These are phyloP conservation scores for Hemibagrus wyckioides DNA, from an alignment of 2,113 vertebrate genomes.

Conservation along the genomic window DNA sequence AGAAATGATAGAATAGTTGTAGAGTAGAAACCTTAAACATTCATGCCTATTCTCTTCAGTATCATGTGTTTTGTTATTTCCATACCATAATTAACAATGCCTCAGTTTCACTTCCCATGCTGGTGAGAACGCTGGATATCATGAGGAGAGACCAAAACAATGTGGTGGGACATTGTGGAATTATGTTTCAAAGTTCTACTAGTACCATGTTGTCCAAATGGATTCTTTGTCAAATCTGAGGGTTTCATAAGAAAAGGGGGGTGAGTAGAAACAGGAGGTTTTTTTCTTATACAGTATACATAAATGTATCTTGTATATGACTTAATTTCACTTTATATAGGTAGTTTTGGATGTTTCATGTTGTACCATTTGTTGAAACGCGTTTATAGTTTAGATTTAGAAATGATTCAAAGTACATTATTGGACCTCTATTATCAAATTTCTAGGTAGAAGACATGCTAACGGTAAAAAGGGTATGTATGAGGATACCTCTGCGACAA, in stretches of 20 bases:
- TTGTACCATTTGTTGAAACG: not conserved
- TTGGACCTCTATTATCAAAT: not conserved
- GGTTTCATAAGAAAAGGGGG: slow-evolving; percentile 47
- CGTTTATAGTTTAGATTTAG: not conserved
- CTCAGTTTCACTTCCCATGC: slow-evolving; percentile 16
- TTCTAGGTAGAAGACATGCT: not conserved
- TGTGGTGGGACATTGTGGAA: slow-evolving; percentile 17
- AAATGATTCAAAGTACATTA: not conserved
- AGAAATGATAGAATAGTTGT: not conserved
- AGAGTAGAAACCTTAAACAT: not conserved
- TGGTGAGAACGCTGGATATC: slow-evolving; percentile 2
- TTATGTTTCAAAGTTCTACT: slow-evolving; percentile 18
- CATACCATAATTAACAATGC: slow-evolving; percentile 15
- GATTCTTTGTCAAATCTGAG: slow-evolving; percentile 36
- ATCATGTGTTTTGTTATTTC: not conserved
- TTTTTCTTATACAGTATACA: not conserved
- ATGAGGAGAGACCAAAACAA: slow-evolving; percentile 13
- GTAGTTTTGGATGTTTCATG: not conserved
- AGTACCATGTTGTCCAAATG: slow-evolving; percentile 39
- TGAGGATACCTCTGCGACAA: not conserved
- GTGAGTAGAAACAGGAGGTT: slow-evolving; percentile 22
- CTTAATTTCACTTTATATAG: not conserved
- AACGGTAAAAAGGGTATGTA: not conserved
- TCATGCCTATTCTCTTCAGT: not conserved
- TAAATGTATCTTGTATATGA: not conserved